These are phyloP conservation scores for Ligdia adustata DNA, from an alignment of 2,888 invertebrate genomes.

Conservation along the genomic window DNA sequence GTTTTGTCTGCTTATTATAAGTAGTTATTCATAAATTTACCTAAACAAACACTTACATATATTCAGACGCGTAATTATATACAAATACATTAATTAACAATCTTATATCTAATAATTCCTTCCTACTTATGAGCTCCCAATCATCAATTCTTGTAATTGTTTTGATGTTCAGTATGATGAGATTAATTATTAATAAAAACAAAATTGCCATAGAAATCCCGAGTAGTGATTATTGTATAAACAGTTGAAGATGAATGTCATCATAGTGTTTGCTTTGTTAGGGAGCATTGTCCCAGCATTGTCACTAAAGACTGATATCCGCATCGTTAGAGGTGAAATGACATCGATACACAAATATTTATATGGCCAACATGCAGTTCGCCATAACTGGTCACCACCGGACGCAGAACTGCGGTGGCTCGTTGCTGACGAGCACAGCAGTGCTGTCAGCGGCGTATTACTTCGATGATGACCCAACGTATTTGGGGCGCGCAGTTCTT, in stretches of 20 bases:
- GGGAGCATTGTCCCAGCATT: neutral
- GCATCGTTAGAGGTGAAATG: neutral
- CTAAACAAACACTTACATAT: too few species aligned
- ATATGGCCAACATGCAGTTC: neutral
- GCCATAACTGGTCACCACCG: neutral
- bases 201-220: too few species aligned
- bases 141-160: too few species aligned
- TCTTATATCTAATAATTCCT: too few species aligned
- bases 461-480: neutral
- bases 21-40: too few species aligned
- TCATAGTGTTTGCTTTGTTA: neutral
- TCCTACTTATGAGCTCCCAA: too few species aligned
- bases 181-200: too few species aligned
- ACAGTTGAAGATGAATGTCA: neutral
- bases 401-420: neutral
- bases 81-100: too few species aligned
- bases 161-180: too few species aligned
- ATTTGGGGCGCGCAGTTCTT: neutral
- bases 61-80: too few species aligned
- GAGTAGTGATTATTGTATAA: too few species aligned
- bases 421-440: neutral
- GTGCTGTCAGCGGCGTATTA: conserved; percentile 1
- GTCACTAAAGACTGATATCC: neutral
- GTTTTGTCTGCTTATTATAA: too few species aligned
- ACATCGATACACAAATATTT: conserved; percentile 2